phyloP scores from a whole-genome alignment of 2,888 invertebrate species.

The Hanleya hanleyi region DNA sequence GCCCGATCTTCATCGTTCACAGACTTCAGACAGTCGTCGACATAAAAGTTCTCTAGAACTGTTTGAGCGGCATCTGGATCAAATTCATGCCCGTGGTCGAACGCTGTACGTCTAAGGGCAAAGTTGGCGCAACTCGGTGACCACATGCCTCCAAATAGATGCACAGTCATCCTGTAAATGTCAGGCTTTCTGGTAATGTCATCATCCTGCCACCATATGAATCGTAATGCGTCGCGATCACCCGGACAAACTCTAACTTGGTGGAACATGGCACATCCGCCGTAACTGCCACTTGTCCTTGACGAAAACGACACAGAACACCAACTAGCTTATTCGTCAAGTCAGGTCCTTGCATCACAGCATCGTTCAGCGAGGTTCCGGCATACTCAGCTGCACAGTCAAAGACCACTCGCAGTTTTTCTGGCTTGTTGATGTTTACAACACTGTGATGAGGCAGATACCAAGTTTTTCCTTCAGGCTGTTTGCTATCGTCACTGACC shows the following conservation, averaged over 20 bases:
- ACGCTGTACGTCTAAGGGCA: not conserved
- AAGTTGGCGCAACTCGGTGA: not conserved
- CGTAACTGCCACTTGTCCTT: slow-evolving; percentile 23
- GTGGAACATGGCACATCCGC: slow-evolving; percentile 34
- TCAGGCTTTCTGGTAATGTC: not conserved
- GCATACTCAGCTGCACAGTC: too few relatives aligned
- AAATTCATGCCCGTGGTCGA: too few relatives aligned
- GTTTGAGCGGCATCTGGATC: not conserved
- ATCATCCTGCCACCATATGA: slow-evolving; percentile 18
- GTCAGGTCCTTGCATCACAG: slow-evolving; percentile 29
- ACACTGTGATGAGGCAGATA: slow-evolving; percentile 21
- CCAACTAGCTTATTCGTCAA: slow-evolving; percentile 29
- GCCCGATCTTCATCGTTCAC: slow-evolving; percentile 14
- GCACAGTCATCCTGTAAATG: not conserved
- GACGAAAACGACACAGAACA: slow-evolving; percentile 29
- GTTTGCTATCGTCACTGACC: not conserved
- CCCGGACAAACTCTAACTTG: slow-evolving; percentile 21
- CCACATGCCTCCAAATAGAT: not conserved
- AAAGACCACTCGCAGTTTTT: slow-evolving; percentile 35
- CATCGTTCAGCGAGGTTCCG: slow-evolving; percentile 26
- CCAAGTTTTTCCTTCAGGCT: slow-evolving; percentile 1
- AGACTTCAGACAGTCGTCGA: slow-evolving; percentile 35
- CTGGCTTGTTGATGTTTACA: not conserved
- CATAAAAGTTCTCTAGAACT: slow-evolving; percentile 11
- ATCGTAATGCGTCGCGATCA: slow-evolving; percentile 25